Evolutionary conservation across 2,797 vertebrate genomes (phyloP), one percentile per base, ranked within the genome.

Genomic region (Pempheris klunzingeri): DNA sequence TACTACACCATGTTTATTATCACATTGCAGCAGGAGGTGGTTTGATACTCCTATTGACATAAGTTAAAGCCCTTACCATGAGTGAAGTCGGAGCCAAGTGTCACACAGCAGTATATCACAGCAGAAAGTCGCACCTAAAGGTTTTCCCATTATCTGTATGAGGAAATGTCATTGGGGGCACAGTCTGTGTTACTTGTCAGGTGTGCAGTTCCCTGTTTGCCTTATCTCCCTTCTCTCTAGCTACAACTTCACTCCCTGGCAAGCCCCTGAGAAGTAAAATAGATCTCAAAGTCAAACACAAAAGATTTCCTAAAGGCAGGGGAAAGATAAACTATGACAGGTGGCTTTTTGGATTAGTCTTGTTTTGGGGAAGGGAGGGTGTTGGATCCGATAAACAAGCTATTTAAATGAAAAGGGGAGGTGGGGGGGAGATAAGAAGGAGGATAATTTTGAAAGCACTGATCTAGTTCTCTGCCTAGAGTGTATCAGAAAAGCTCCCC

Each of bases 331-430:
- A 92, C 83, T 77, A 60, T 83, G 90, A 86, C 92, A 78, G 88
- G 83, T 90, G 89, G 91, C 91, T 92, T 88, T 90, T 91, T 90
- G 88, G 87, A 93, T 94, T 93, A 92, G 82, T 87, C 90, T 91
- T 87, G 83, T 90, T 90, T 92, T 90, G 24, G 13, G 54, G 14
- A 28, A 12, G 60, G 15, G 26, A 54, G 63, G 66, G 49, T 14
- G 70, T 13, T 54, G 57, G 82, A 73, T 70, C 87, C 66, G 92
- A 94, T 95, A 95, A 95, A 94, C 91, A 92, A 88, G 85, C 83
- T 49, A 80, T 92, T 94, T 92, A 89, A 93, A 94, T 92, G 86
- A 90, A 90, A 90, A 87, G 67, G 52, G 79, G 83, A 64, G 84
- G 85, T 54, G 60, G 72, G 71, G 50, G 66, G 11, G 59, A 75